Base-by-base conservation (phyloP, 2,888 invertebrate genomes). In the Neoitamus cyanurus region DNA sequence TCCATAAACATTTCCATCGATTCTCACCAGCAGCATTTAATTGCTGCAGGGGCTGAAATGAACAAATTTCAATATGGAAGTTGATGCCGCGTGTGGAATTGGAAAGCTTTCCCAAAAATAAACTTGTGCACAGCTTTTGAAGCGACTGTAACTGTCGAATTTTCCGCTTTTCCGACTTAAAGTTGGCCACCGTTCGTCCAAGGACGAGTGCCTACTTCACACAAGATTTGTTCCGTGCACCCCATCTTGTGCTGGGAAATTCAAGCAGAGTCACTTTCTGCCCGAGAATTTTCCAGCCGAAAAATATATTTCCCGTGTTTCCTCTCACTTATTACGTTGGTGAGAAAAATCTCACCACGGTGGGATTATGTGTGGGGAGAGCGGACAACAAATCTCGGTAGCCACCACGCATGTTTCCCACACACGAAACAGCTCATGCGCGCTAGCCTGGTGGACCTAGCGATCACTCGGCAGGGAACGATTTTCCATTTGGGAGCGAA, bases 401-500 rank as follows among this genome's bases (percentile, higher is more conserved):
- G 42, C n/a, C 11, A 78, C 13, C 69, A 69, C 83, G 75, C 75
- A 84, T 58, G 75, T 77, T 42, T 77, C 75, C 69, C 42, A 58
- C 83, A 46, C 36, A 30, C 6, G 34, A 25, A 7, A 69, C 15
- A 20, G 58, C 9, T 7, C 70, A 72, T 83, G 83, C 83, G 83
- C 83, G 9, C 7, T 46, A 15, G 20, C n/a, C 13, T n/a, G 20
- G 7, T 30, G 28, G 36, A 58, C 37, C 77, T 30, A 77, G 78
- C 84, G 84, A 69, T 70, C 46, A 84, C 84, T 84, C 84, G 84
- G 84, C n/a, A 58, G 37, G 69, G 78, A 68, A 78, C 84, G 84
- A 84, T 78, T 83, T 72, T 72, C 70, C 72, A 72, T 72, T 72
- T 72, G 72, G 72, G 46, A 84, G 75, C 34, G 31, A 46, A n/a